Base-by-base conservation (phyloP, 1,140 invertebrate genomes). In the Hermatobates lingyangjiaoensis region DNA sequence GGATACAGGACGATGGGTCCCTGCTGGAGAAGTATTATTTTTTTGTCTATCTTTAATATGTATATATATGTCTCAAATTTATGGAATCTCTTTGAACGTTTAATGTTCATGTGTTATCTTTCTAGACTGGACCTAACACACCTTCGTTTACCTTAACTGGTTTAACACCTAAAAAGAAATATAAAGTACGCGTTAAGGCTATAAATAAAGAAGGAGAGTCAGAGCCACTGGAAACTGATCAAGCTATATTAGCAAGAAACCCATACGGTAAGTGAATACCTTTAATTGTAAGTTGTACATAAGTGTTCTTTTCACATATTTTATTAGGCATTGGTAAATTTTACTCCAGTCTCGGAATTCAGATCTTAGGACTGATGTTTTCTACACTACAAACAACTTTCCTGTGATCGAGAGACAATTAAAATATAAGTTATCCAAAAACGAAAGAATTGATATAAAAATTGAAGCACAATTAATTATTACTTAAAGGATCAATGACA, bases 121-220 rank as follows among this genome's bases (percentile, higher is more conserved):
- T 58, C 46, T 54, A 66, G 63, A 60, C 54, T 48, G 58, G 56
- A 14, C 51, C 57, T 18, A 47, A 66, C 51, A 83, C 84, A n/a
- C 79, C 87, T 1, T 71, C 78, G 27, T 93, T 89, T 64, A 86
- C 79, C 1, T 86, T 98, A 56, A 84, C 89, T 62, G 89, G 90
- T 26, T 74, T 99, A 0, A 91, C 89, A 12, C 90, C 91, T 0
- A 94, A 94, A 59, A 96, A 98, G 68, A 92, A 90, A 60, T 98
- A 98, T 68, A 95, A 97, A 68, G 95, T 98, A 72, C 75, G 95
- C 42, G 94, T 99, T 0, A 93, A 91, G 60, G 95, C 95, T 27
- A 85, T 94, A 27, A 99, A 99, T 66, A 96, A 96, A 63, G 95
- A 97, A 70, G 95, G 95, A 1, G 85, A 93, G 70, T 94, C 93